These are phyloP conservation scores for Cylindroiulus punctatus DNA, from an alignment of 2,888 invertebrate species.

Conservation along the genomic window DNA sequence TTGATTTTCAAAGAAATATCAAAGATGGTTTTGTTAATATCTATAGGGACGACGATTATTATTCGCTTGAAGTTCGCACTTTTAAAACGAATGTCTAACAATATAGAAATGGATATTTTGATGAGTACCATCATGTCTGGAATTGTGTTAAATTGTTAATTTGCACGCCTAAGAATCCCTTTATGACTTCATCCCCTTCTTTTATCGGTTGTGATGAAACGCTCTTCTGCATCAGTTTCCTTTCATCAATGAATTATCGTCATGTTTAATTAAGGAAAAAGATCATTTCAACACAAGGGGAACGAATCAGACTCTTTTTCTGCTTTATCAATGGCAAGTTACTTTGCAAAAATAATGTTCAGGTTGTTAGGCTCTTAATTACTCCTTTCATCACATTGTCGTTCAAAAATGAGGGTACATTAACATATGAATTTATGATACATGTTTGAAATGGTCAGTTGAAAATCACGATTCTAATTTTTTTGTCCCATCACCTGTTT, in stretches of 20 bases:
- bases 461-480: too few species aligned
- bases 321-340: background rate
- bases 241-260: constrained; percentile 40
- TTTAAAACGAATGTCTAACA: background rate
- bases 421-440: too few species aligned
- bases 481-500: too few species aligned
- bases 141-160: constrained; percentile 45
- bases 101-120: constrained; percentile 36
- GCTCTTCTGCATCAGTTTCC: background rate
- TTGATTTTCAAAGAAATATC: background rate
- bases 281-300: constrained; percentile 2
- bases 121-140: constrained; percentile 26
- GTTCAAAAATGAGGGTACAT: too few species aligned
- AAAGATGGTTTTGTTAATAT: background rate
- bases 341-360: background rate
- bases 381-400: too few species aligned
- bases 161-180: constrained; percentile 43
- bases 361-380: background rate
- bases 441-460: too few species aligned
- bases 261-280: constrained; percentile 44
- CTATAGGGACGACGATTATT: background rate
- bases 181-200: background rate
- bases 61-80: background rate
- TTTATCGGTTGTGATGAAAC: background rate
- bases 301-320: background rate